Conservation (phyloP, 2,113 vertebrate genomes). For the Urocynchramus pylzowi region DNA sequence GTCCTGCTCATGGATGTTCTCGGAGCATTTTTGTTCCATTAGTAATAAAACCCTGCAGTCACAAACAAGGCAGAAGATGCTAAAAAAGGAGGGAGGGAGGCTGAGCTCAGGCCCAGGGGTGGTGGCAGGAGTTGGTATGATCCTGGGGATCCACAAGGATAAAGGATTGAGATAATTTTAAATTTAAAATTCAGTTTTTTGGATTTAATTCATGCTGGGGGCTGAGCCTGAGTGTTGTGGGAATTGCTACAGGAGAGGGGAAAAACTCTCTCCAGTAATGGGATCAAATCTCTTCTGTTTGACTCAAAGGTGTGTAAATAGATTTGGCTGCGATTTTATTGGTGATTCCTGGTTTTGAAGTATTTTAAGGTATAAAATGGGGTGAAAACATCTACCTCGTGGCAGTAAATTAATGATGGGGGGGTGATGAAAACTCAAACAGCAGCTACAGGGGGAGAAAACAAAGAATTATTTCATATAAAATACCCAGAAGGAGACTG, state of each 20-base stretch:
- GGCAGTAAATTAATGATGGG: neutral
- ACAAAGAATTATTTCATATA: neutral
- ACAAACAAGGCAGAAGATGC: neutral
- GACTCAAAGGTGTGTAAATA: neutral
- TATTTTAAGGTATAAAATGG: neutral
- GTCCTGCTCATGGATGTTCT: neutral
- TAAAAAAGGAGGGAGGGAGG: neutral
- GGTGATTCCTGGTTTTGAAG: neutral
- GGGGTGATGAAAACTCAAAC: neutral
- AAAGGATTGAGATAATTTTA: neutral
- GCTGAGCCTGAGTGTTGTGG: neutral
- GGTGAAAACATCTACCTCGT: neutral
- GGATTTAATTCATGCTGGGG: fast-evolving
- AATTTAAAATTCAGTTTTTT: neutral
- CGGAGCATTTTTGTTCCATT: neutral
- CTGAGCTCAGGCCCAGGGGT: fast-evolving
- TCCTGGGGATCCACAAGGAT: neutral
- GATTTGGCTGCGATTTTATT: neutral
- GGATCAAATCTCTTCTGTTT: neutral
- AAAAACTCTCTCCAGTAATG: neutral
- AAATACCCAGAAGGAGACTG: neutral
- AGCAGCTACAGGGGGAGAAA: neutral
- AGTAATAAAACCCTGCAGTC: neutral
- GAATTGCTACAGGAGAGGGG: neutral
- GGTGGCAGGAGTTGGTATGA: neutral